A percentile compares a stretch with the other conserved stretches of the same genome.
These are phyloP conservation scores for Leptogaster cylindrica DNA, from an alignment of 2,888 invertebrate species.

Conservation along the genomic window DNA sequence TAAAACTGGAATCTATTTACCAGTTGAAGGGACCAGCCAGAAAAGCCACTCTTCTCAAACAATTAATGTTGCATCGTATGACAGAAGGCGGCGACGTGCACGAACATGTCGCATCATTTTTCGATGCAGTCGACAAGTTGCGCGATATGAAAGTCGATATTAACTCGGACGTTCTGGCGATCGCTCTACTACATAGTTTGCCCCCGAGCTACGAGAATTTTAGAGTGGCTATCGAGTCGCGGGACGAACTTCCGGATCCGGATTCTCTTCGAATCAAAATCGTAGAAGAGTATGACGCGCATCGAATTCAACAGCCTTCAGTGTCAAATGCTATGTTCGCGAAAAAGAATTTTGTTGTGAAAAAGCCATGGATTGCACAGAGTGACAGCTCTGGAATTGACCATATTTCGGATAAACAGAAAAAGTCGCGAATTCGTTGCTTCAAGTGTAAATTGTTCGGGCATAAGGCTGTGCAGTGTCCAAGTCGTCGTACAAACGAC, in stretches of 20 bases:
- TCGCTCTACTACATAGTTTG: not conserved
- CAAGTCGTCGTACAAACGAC: not conserved
- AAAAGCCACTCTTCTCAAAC: not conserved
- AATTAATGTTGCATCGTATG: not conserved
- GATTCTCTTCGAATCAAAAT: not conserved
- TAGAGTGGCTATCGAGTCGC: not conserved
- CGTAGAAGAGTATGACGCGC: not conserved
- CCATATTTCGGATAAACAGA: not conserved
- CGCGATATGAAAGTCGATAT: not conserved
- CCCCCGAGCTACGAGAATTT: not conserved
- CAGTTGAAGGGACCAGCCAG: not conserved
- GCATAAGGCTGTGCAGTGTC: not conserved
- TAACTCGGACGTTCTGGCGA: not conserved
- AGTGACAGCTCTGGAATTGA: not conserved
- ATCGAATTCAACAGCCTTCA: not conserved
- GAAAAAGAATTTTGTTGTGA: too few species aligned
- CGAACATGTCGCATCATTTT: not conserved
- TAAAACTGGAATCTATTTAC: not conserved
- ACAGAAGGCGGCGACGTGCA: not conserved
- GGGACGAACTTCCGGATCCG: not conserved
- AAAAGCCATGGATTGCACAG: not conserved
- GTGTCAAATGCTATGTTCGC: not conserved
- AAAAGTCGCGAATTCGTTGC: not conserved
- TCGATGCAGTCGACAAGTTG: slow-evolving; percentile 1
- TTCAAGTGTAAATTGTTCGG: not conserved